These are phyloP conservation scores for Lagopus muta DNA, from an alignment of 2,113 vertebrate genomes.

Conservation along the genomic window DNA sequence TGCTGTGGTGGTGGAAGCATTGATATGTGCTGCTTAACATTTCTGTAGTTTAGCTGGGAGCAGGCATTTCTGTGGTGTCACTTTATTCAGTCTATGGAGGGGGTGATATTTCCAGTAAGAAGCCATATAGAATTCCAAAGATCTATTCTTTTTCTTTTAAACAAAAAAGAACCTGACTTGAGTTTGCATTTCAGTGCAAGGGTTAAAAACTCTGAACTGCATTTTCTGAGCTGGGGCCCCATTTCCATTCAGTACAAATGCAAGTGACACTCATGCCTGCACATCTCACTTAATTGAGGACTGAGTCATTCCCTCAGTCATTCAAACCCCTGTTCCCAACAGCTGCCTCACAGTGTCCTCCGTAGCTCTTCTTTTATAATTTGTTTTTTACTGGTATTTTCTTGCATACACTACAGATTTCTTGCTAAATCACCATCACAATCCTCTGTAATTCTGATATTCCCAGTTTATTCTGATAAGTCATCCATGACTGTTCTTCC, in stretches of 20 bases:
- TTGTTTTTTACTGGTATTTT: neutral
- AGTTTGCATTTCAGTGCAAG: neutral
- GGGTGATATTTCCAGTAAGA: neutral
- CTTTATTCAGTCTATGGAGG: neutral
- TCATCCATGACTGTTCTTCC: neutral
- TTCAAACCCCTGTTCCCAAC: neutral
- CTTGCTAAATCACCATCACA: neutral
- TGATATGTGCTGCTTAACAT: neutral
- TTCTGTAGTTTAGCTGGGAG: neutral
- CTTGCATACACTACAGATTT: neutral
- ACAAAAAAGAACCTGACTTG: accelerated
- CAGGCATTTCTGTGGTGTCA: neutral
- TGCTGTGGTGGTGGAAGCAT: neutral
- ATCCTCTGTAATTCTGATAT: neutral
- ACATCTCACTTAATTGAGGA: slow-evolving; percentile 1
- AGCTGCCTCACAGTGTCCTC: neutral
- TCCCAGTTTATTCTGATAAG: neutral
- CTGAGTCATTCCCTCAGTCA: slow-evolving; percentile 49
- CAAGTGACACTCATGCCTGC: neutral
- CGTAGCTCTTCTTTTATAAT: neutral
- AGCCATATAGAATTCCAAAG: accelerated
- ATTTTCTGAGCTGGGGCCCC: neutral
- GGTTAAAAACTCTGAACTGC: neutral
- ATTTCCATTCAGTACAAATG: neutral
- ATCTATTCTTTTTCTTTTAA: neutral